A percentile compares a stretch with the other conserved stretches of the same genome.
These are phyloP conservation scores for Morone chrysops DNA, from an alignment of 2,113 vertebrate genomes.

Conservation along the genomic window DNA sequence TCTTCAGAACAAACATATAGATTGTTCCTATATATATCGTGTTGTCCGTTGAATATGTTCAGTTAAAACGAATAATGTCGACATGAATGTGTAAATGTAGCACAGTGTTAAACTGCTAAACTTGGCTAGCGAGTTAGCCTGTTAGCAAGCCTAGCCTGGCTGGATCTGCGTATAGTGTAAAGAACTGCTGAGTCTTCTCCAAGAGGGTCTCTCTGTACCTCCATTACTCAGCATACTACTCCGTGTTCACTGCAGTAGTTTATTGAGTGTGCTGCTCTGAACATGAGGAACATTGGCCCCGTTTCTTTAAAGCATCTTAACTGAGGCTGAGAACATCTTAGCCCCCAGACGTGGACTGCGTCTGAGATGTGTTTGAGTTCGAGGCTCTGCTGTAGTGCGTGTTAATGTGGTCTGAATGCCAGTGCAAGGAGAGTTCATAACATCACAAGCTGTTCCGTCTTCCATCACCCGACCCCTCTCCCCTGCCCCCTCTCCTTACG, in stretches of 20 bases:
- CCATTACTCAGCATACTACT: background rate
- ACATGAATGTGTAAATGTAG: background rate
- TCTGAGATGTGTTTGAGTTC: background rate
- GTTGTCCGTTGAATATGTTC: background rate
- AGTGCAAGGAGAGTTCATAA: background rate
- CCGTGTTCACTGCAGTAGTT: background rate
- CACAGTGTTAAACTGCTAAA: background rate
- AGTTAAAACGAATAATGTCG: background rate
- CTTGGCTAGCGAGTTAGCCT: conserved; percentile 3
- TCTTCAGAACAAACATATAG: fast-evolving
- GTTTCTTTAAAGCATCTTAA: background rate
- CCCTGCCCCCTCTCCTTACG: background rate
- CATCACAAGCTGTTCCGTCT: too few relatives aligned
- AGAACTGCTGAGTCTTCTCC: background rate
- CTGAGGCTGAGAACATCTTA: too few relatives aligned
- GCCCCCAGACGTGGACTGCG: background rate
- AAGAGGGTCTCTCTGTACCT: background rate
- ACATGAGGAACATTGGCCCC: background rate
- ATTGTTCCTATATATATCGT: fast-evolving
- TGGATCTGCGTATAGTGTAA: background rate
- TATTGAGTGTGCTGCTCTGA: background rate
- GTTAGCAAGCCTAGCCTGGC: conserved; percentile 5
- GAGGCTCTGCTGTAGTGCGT: background rate
- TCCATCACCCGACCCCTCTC: too few relatives aligned
- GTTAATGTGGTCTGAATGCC: background rate